These are phyloP conservation scores for Labrus mixtus DNA, from an alignment of 2,113 vertebrate genomes.

Conservation along the genomic window DNA sequence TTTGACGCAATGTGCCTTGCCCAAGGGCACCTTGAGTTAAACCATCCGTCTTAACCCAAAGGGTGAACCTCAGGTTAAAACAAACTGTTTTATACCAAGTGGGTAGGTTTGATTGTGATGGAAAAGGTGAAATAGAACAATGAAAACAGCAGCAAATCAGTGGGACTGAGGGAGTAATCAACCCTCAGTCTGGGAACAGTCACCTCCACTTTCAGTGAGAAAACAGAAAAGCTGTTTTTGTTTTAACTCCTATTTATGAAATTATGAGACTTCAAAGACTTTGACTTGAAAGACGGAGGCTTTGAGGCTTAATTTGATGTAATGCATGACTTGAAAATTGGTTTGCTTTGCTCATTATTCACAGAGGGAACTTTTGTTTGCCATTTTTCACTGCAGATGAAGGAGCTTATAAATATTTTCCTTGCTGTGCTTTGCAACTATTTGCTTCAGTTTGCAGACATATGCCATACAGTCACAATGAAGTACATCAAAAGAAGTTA, in stretches of 20 bases:
- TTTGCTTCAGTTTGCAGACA: not conserved
- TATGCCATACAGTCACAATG: not conserved
- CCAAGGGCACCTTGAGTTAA: slow-evolving; percentile 26
- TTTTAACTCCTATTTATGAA: slow-evolving; percentile 21
- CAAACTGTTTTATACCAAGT: not conserved
- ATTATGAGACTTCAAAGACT: slow-evolving; percentile 37
- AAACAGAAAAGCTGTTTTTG: slow-evolving; percentile 20
- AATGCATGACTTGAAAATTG: slow-evolving; percentile 1
- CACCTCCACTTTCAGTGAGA: slow-evolving; percentile 5
- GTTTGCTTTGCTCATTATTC: slow-evolving; percentile 27
- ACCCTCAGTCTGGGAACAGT: not conserved
- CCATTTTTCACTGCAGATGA: not conserved
- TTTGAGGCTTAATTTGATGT: slow-evolving; percentile 43
- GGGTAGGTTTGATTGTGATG: not conserved
- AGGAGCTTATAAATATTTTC: not conserved
- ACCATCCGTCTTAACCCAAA: slow-evolving; percentile 27
- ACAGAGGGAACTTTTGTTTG: slow-evolving; percentile 34
- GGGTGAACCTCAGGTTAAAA: slow-evolving; percentile 18
- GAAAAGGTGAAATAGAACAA: slow-evolving; percentile 17
- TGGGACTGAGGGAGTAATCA: not conserved
- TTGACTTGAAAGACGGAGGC: slow-evolving; percentile 40
- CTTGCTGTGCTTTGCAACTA: not conserved
- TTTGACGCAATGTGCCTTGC: slow-evolving; percentile 12
- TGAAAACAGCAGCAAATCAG: not conserved
- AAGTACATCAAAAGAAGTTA: not conserved